A percentile compares a stretch with the other conserved stretches of the same genome.
phyloP scores from a whole-genome alignment of 2,888 invertebrate species.

The Zygogramma bicolorata region DNA sequence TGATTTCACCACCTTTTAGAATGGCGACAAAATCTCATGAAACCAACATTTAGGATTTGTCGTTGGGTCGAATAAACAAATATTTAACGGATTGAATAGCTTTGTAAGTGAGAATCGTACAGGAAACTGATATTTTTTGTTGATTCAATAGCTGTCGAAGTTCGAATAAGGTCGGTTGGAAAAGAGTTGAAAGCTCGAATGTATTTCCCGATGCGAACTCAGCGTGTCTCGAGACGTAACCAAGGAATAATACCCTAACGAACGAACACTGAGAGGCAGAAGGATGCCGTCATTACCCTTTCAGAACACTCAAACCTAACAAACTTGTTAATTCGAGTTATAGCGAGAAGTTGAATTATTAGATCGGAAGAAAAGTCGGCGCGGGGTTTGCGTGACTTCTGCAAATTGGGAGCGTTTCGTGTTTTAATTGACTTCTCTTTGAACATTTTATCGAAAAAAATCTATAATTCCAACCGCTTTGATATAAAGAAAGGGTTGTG shows the following conservation, averaged over 20 bases:
- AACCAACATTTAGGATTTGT: too few relatives aligned
- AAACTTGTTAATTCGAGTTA: conserved; percentile 22
- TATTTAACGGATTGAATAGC: too few relatives aligned
- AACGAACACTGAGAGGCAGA: not conserved
- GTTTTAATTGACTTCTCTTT: conserved; percentile 29
- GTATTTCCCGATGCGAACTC: not conserved
- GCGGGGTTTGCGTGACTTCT: conserved; percentile 26
- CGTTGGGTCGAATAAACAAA: too few relatives aligned
- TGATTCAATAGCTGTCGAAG: not conserved
- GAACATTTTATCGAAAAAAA: not conserved
- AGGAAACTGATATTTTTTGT: too few relatives aligned
- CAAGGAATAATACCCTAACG: not conserved
- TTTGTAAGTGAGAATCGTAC: too few relatives aligned
- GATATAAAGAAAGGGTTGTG: conserved; percentile 6
- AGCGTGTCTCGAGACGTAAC: not conserved
- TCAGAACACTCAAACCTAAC: conserved; percentile 26
- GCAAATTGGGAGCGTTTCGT: conserved; percentile 28
- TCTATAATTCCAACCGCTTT: conserved; percentile 11
- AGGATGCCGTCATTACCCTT: conserved; percentile 20
- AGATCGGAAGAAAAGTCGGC: conserved; percentile 29
- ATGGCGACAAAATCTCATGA: too few relatives aligned
- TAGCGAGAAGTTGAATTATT: conserved; percentile 29
- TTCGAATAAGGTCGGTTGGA: not conserved
- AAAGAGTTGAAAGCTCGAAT: not conserved
- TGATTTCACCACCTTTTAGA: too few relatives aligned